Evolutionary conservation across 2,797 vertebrate species (phyloP).

Genomic region (Alectoris magna): DNA sequence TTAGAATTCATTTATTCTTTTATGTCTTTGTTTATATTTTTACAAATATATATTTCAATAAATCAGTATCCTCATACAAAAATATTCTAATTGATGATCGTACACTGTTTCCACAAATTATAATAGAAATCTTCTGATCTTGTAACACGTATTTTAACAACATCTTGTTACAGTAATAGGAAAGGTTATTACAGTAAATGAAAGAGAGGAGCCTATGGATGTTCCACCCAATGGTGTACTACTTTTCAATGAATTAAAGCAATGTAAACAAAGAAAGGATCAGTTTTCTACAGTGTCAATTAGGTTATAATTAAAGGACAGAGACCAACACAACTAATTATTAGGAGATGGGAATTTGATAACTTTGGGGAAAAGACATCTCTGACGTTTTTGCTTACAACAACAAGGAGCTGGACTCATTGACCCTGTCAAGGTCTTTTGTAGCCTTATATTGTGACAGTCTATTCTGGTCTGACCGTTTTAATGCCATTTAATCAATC

Average conservation of each 20-base stretch:
- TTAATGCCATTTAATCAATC: background rate
- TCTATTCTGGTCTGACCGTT: background rate
- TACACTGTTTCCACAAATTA: background rate
- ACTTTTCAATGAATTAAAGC: conserved; percentile 16
- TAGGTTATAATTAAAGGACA: conserved; percentile 51
- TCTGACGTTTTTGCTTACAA: conserved; percentile 53
- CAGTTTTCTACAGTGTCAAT: conserved; percentile 15
- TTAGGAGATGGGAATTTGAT: conserved; percentile 61
- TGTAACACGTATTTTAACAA: background rate
- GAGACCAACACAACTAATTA: conserved; percentile 27
- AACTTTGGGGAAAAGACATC: conserved; percentile 40
- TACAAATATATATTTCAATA: background rate
- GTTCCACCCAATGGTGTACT: conserved; percentile 12
- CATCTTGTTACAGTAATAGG: background rate
- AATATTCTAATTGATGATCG: background rate
- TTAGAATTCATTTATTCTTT: background rate
- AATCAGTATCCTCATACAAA: background rate
- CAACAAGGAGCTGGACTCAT: conserved; percentile 12
- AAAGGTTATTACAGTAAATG: background rate
- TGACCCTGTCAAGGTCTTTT: conserved; percentile 20
- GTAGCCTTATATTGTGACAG: background rate
- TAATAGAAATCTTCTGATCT: background rate
- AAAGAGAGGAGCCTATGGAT: background rate
- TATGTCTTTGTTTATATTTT: background rate
- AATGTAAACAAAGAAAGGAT: conserved; percentile 26